phyloP scores from a whole-genome alignment of 2,888 invertebrate species.

The Cantharis nigra region DNA sequence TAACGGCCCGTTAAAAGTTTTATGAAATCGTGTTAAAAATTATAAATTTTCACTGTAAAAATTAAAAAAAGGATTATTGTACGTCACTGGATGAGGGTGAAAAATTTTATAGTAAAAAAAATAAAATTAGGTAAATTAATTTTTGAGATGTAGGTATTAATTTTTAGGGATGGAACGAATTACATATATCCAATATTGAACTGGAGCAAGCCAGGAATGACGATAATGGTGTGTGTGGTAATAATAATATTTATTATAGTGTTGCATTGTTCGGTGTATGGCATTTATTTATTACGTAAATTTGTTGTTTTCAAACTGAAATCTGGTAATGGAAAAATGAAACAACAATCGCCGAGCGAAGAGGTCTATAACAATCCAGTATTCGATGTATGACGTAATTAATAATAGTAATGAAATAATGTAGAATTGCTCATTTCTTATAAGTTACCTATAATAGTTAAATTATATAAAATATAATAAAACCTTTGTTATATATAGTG shows the following conservation, averaged over 20 bases:
- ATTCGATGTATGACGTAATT: constrained; percentile 15
- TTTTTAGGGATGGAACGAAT: constrained; percentile 61
- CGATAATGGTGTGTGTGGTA: constrained; percentile 62
- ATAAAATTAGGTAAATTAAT: too few relatives aligned
- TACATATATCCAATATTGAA: constrained; percentile 79
- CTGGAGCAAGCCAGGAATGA: constrained; percentile 69
- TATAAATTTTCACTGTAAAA: too few relatives aligned
- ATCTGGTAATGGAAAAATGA: background rate
- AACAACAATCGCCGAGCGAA: background rate
- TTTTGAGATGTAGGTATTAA: background rate
- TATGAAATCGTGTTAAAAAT: too few relatives aligned
- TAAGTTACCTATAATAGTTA: background rate
- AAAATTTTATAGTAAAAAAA: too few relatives aligned
- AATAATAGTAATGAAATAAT: background rate
- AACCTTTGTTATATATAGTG: background rate
- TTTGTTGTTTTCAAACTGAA: constrained; percentile 33
- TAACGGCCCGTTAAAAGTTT: too few relatives aligned
- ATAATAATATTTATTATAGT: constrained; percentile 64
- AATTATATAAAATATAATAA: background rate
- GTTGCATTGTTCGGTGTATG: constrained; percentile 64
- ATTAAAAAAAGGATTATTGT: too few relatives aligned
- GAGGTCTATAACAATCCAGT: constrained; percentile 34
- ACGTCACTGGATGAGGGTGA: too few relatives aligned
- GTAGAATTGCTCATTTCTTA: background rate
- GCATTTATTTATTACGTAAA: constrained; percentile 55